phyloP scores from a whole-genome alignment of 1,140 invertebrate genomes.

The Lucilia cuprina region DNA sequence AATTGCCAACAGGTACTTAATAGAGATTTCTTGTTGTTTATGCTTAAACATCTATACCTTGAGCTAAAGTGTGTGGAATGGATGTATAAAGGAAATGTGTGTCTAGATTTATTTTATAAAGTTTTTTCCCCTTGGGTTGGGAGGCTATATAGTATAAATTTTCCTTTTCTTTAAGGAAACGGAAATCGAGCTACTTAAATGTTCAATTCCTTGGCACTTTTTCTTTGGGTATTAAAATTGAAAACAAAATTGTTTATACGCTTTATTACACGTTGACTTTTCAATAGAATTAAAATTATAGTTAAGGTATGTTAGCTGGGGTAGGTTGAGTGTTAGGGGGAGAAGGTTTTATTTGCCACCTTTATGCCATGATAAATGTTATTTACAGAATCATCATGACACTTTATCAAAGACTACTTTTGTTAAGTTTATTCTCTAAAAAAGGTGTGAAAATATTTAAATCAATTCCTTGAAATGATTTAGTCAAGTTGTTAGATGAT shows the following conservation, averaged over 20 bases:
- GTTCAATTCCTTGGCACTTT: slow-evolving; percentile 13
- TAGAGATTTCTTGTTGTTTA: background rate
- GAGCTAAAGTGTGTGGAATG: background rate
- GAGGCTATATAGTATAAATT: background rate
- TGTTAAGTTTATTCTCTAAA: background rate
- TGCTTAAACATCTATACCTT: background rate
- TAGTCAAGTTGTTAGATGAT: background rate
- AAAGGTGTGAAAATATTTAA: background rate
- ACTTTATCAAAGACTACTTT: background rate
- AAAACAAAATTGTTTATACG: background rate
- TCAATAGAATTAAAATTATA: background rate
- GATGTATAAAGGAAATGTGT: background rate
- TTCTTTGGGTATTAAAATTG: background rate
- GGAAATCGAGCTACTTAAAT: slow-evolving; percentile 31
- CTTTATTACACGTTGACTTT: background rate
- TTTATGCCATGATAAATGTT: background rate
- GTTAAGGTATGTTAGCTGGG: no score
- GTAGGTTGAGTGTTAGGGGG: background rate
- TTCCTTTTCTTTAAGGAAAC: background rate
- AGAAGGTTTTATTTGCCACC: background rate
- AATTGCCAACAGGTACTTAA: slow-evolving; percentile 18
- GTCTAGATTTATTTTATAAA: background rate
- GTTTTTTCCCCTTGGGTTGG: background rate
- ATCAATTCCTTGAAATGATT: background rate
- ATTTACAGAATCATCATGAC: background rate